Percentiles rank a stretch among this genome's conserved stretches.
Evolutionary conservation across 37 sponge, comb jelly and placozoan species (phyloP).

Genomic region (Ianthella basta): DNA sequence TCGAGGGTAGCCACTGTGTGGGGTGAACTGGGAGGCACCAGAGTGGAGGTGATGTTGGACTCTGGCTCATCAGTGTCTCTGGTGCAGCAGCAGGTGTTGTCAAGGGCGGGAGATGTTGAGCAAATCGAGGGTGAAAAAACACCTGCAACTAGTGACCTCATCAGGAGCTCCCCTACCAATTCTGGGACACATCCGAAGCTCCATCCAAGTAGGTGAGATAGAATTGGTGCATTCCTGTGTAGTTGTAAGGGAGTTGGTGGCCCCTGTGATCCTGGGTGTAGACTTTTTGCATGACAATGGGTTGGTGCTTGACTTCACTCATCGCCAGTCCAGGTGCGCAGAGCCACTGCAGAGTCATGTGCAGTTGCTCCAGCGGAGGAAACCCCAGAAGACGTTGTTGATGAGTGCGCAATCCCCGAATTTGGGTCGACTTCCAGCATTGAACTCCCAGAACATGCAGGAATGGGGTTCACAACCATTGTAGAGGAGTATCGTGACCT

Average conservation of each 20-base stretch:
- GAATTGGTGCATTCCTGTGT: constrained; percentile 39
- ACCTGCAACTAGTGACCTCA: constrained; percentile 47
- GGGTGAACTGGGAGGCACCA: too few species aligned
- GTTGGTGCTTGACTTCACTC: constrained; percentile 51
- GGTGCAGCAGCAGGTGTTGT: too few species aligned
- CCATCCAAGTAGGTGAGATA: constrained; percentile 33
- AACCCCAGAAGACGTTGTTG: constrained; percentile 25
- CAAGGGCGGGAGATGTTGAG: too few species aligned
- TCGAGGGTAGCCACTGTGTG: too few species aligned
- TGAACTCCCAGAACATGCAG: constrained; percentile 33
- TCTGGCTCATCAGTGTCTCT: too few species aligned
- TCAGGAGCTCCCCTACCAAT: constrained; percentile 45
- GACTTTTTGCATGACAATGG: constrained; percentile 65
- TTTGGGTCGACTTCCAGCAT: neutral
- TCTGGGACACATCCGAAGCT: constrained; percentile 23
- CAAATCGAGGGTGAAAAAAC: too few species aligned
- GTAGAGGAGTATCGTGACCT: constrained; percentile 26
- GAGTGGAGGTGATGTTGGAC: too few species aligned
- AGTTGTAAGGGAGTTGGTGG: constrained; percentile 52
- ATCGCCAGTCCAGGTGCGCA: neutral
- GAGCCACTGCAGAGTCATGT: neutral
- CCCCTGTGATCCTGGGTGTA: constrained; percentile 56
- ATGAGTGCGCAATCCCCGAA: too few species aligned
- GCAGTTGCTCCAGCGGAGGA: neutral
- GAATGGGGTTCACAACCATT: neutral